Evolutionary conservation across 2,113 vertebrate species (phyloP), one percentile per base, ranked within the genome.

Genomic region (Terrapene triunguis): DNA sequence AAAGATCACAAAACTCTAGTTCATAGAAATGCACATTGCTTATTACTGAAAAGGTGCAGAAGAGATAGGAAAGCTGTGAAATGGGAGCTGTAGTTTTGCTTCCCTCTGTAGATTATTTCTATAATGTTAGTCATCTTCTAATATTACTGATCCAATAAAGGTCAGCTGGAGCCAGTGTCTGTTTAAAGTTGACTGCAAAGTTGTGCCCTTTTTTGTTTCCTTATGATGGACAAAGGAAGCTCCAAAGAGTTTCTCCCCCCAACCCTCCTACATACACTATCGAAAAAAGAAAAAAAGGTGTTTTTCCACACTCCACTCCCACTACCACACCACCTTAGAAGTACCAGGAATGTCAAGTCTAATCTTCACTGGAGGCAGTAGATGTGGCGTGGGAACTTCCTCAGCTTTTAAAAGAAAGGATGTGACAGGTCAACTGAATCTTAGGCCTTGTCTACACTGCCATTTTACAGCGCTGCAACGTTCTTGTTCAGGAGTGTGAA

Each of bases 11-110:
- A 93, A 92, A 85, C 35, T 82, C 59, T 80, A 27, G 17, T n/a
- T 72, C 21, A 65, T 0, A 1, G 29, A 81, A 35, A 54, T 0
- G 1, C 4, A 32, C 24, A 80, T 24, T 48, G 6, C 8, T 48
- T 65, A 79, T 24, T 78, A 47, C 79, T 76, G 80, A 82, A 91
- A 83, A 24, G 59, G 27, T 59, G 27, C 57, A 59, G 27, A 59
- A 10, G 65, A n/a, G 4, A n/a, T 10, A 74, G 69, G 5, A 89
- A 91, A 57, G 50, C 4, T 4, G 10, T 19, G 27, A 8, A 44
- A 51, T 17, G 69, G 5, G 11, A 62, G 9, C 35, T 74, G n/a
- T 42, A 38, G 5, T 88, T 72, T 90, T 80, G 29, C 50, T 93
- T 57, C 38, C 59, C 7, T 1, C 1, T 29, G 51, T 38, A 87